Evolutionary conservation across 2,888 invertebrate genomes (phyloP).

Genomic region (Trichacis sp.): DNA sequence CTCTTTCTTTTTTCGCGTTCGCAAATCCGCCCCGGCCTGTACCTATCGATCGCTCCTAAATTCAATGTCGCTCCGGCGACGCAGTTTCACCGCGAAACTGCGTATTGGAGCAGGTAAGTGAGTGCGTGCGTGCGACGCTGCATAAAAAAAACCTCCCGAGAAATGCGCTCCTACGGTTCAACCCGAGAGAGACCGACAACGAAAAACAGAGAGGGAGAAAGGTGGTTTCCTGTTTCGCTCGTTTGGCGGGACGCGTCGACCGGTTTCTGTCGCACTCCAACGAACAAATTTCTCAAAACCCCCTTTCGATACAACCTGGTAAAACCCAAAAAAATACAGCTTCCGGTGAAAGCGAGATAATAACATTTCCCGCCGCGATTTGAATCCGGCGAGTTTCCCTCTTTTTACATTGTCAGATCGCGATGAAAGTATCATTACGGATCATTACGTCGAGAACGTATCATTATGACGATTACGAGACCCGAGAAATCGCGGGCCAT

Average conservation of each 20-base stretch:
- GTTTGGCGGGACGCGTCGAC: background rate
- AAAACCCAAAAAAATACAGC: too few species aligned
- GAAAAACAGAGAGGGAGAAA: background rate
- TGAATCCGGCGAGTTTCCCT: too few species aligned
- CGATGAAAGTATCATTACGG: too few species aligned
- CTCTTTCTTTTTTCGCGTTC: too few species aligned
- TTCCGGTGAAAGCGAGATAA: background rate
- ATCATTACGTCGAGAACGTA: too few species aligned
- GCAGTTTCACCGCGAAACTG: background rate
- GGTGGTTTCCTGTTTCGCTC: conserved; percentile 3
- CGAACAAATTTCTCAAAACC: background rate
- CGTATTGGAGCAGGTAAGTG: background rate
- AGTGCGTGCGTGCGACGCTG: background rate
- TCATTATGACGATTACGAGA: too few species aligned
- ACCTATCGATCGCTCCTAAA: background rate
- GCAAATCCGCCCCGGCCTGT: background rate
- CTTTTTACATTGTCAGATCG: too few species aligned
- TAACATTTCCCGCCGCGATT: too few species aligned
- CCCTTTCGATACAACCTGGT: too few species aligned
- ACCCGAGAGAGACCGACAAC: background rate
- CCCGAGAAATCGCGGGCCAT: too few species aligned
- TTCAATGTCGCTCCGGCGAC: too few species aligned
- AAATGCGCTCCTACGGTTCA: background rate
- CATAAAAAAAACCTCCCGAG: background rate
- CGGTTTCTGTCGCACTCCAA: background rate